phyloP scores from a whole-genome alignment of 2,888 invertebrate species.

The Nymphalis c-album region DNA sequence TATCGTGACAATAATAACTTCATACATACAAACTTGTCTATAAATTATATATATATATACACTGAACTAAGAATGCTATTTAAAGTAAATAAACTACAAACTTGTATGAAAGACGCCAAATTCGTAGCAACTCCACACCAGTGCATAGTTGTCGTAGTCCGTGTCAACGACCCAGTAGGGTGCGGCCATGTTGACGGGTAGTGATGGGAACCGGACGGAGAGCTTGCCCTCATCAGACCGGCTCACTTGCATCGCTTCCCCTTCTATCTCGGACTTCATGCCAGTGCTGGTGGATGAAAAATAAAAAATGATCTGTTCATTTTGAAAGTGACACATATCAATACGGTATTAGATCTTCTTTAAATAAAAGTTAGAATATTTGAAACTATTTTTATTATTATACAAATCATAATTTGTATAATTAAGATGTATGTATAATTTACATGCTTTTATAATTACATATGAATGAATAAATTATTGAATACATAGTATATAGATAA shows the following conservation, averaged over 20 bases:
- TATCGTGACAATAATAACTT: too few species aligned
- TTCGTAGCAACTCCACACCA: constrained; percentile 84
- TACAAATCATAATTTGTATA: too few species aligned
- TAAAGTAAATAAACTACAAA: constrained; percentile 46
- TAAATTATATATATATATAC: too few species aligned
- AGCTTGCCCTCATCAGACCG: constrained; percentile 82
- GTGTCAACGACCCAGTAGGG: constrained; percentile 85
- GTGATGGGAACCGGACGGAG: constrained; percentile 82
- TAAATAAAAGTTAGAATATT: too few species aligned
- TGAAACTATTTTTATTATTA: too few species aligned
- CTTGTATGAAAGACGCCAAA: constrained; percentile 79
- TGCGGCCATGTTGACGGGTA: constrained; percentile 78
- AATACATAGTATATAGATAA: too few species aligned
- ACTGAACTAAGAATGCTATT: neutral
- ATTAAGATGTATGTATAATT: too few species aligned
- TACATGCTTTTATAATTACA: too few species aligned
- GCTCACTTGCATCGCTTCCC: constrained; percentile 77
- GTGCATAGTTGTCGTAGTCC: constrained; percentile 86
- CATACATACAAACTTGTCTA: too few species aligned
- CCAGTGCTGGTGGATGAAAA: constrained; percentile 72
- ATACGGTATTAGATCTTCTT: neutral
- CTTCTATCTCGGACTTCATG: constrained; percentile 78
- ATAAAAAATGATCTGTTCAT: neutral
- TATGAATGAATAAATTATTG: too few species aligned
- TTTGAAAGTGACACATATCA: neutral